Base-by-base conservation (phyloP, 2,113 vertebrate species). In the Notothenia rossii region DNA sequence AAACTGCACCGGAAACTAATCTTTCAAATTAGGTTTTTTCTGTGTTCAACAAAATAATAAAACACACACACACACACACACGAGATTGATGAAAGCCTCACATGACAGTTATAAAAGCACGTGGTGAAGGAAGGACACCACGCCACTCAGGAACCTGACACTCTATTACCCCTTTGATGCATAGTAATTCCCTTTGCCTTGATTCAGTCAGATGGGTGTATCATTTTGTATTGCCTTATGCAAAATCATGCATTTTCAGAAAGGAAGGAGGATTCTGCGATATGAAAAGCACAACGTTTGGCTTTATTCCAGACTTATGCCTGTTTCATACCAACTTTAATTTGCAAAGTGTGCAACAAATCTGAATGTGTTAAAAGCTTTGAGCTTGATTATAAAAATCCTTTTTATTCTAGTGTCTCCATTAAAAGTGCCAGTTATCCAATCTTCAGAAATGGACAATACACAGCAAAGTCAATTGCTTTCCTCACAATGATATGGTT, bases 61-160 rank as follows among this genome's bases (percentile, higher is more conserved):
- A 22, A 22, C 22, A 22, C 22, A 22, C 22, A 22, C 22, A 22
- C 22, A 22, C 22, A 22, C 22, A 22, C 22, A 22, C 22, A 22
- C 22, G 58, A 87, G 91, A 90, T 88, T 87, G 84, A 91, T 90
- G 91, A 83, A 79, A 76, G 87, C 69, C 83, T 91, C 89, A 92
- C 89, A 90, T 91, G 90, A 93, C 86, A 89, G 65, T 86, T 89
- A 82, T 83, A 81, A 89, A 89, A 91, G 82, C 63, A 72, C 1
- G n/a, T 64, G 45, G 49, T 33, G 62, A 51, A 77, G 72, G 78
- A 82, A 86, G 70, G 54, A 75, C 20, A 1, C 40, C 65, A 54
- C 11, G 67, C 51, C 81, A 88, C 4, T 71, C 75, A 69, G 67
- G 25, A 86, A 91, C 73, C 65, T 46, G 71, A 88, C 68, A 81